These are phyloP conservation scores for Chionis minor DNA, from an alignment of 2,113 vertebrate species.

Conservation along the genomic window DNA sequence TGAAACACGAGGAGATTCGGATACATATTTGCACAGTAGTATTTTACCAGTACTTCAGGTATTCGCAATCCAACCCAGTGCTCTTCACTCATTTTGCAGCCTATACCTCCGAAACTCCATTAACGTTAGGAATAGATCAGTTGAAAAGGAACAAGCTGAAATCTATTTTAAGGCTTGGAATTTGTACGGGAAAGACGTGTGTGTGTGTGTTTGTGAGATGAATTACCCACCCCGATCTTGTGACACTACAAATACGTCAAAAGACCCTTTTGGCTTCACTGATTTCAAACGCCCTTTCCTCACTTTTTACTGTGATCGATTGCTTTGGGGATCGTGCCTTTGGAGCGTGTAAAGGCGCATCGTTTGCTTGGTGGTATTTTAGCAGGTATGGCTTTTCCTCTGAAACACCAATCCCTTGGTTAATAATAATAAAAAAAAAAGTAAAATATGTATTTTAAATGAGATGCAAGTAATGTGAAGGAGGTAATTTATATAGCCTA, in stretches of 20 bases:
- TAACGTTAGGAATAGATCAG: slow-evolving; percentile 61
- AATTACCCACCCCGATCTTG: background rate
- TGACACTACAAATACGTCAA: slow-evolving; percentile 49
- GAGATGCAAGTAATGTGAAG: background rate
- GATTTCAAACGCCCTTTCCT: background rate
- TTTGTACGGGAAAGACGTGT: slow-evolving; percentile 34
- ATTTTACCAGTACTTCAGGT: background rate
- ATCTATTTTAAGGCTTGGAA: slow-evolving; percentile 29
- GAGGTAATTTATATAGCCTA: slow-evolving; percentile 28
- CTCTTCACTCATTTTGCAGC: background rate
- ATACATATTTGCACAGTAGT: background rate
- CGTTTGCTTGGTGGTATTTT: background rate
- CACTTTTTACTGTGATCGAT: slow-evolving; percentile 5
- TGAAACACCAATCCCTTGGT: background rate
- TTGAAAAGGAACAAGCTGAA: slow-evolving; percentile 23
- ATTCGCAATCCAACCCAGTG: background rate
- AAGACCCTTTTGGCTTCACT: slow-evolving; percentile 33
- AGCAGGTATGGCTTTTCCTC: background rate
- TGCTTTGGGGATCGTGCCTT: background rate
- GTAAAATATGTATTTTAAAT: background rate
- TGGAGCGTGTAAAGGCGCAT: background rate
- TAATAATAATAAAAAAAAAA: background rate
- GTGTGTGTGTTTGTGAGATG: background rate
- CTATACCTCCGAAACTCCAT: slow-evolving; percentile 40
- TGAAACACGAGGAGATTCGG: background rate